These are phyloP conservation scores for Neodontobutis hainanensis DNA, from an alignment of 2,113 vertebrate species.

Conservation along the genomic window DNA sequence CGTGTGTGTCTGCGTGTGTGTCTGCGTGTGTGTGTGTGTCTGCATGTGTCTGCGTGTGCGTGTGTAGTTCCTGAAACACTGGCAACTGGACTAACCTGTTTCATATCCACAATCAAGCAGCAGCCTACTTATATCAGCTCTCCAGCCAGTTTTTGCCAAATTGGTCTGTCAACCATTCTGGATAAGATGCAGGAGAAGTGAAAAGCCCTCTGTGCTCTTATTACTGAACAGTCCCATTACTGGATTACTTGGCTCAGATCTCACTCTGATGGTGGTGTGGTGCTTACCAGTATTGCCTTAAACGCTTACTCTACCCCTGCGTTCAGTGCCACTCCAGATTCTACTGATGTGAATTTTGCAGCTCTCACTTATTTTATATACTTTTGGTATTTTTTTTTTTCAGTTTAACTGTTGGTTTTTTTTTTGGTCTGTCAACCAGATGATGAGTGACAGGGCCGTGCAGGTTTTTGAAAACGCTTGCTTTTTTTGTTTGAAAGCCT, in stretches of 20 bases:
- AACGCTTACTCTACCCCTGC: slow-evolving; percentile 55
- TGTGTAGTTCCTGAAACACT: no score
- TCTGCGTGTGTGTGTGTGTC: no score
- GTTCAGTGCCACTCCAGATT: slow-evolving; percentile 64
- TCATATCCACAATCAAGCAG: no score
- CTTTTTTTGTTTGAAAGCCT: no score
- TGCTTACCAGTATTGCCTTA: slow-evolving; percentile 80
- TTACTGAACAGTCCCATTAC: slow-evolving; percentile 32
- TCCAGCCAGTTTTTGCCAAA: no score
- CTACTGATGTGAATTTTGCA: slow-evolving; percentile 42
- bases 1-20: no score
- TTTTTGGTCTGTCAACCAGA: no score
- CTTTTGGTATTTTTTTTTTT: slow-evolving; percentile 4
- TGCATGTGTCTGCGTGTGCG: no score
- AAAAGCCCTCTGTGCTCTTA: slow-evolving; percentile 13
- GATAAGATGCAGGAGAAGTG: slow-evolving; percentile 98
- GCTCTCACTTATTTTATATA: slow-evolving; percentile 41
- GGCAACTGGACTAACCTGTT: no score
- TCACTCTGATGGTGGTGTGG: slow-evolving; percentile 63
- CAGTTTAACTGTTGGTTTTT: slow-evolving; percentile 29
- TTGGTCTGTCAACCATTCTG: slow-evolving; percentile 81
- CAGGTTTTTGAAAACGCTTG: no score
- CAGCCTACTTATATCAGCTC: no score
- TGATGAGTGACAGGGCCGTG: no score
- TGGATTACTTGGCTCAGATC: slow-evolving; percentile 31